Evolutionary conservation across 2,888 invertebrate genomes (phyloP).

Genomic region (Listrodromus nycthemerus): DNA sequence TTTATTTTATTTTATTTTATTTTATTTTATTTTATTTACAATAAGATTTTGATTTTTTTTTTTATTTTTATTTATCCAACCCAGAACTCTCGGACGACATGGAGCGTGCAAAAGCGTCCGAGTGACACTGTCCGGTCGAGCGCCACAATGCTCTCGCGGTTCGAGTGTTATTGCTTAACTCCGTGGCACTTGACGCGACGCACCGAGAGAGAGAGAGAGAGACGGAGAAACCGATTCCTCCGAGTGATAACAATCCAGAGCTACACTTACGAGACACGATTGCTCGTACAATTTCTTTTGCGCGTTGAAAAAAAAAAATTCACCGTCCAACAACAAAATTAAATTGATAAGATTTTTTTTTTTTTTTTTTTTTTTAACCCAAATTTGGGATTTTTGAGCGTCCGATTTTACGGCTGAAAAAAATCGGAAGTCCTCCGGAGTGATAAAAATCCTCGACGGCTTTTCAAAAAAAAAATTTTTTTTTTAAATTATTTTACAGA

Average conservation of each 20-base stretch:
- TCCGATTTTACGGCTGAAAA: too few relatives aligned
- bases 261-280: neutral
- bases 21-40: neutral
- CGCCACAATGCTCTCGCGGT: slow-evolving; percentile 6
- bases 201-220: slow-evolving; percentile 6
- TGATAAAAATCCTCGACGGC: neutral
- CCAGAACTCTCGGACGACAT: slow-evolving; percentile 35
- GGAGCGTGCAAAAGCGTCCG: slow-evolving; percentile 43
- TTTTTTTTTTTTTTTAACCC: neutral
- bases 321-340: too few relatives aligned
- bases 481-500: too few relatives aligned
- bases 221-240: neutral
- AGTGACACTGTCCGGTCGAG: slow-evolving; percentile 34
- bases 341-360: neutral
- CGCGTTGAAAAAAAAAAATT: neutral
- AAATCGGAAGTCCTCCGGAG: too few relatives aligned
- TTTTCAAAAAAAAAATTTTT: too few relatives aligned
- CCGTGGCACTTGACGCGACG: slow-evolving; percentile 10
- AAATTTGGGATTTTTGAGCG: too few relatives aligned
- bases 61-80: neutral
- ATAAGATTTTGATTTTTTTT: neutral
- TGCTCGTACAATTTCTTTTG: neutral
- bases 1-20: neutral
- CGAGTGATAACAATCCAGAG: neutral
- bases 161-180: slow-evolving; percentile 38